Conservation (phyloP, 1,140 invertebrate species). For the Thaumatotibia leucotreta region DNA sequence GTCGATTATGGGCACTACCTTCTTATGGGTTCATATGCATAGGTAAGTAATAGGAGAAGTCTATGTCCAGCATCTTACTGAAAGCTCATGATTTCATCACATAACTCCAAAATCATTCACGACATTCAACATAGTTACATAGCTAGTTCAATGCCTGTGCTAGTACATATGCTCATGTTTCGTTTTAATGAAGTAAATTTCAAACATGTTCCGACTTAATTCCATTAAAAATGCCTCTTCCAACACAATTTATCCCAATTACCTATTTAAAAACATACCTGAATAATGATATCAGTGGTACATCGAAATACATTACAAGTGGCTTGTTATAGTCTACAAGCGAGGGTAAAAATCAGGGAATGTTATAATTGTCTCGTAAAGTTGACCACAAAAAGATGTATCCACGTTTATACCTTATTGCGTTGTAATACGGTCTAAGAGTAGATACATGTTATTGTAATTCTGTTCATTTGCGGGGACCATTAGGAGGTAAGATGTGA, state of each 20-base stretch:
- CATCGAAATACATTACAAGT: constrained; percentile 33
- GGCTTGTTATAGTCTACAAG: constrained; percentile 34
- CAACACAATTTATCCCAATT: constrained; percentile 1
- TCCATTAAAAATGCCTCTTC: background rate
- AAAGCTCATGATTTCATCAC: too few relatives aligned
- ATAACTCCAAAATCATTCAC: too few relatives aligned
- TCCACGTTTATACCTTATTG: too few relatives aligned
- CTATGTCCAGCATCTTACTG: too few relatives aligned
- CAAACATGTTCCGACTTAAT: background rate
- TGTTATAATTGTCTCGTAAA: constrained; percentile 20
- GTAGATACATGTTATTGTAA: constrained; percentile 29
- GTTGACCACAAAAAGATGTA: constrained; percentile 21
- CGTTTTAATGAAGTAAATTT: background rate
- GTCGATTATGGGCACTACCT: too few relatives aligned
- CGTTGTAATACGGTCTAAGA: too few relatives aligned
- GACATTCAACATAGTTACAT: too few relatives aligned
- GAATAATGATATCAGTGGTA: constrained; percentile 1
- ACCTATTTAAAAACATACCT: constrained; percentile 7
- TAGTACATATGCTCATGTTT: too few relatives aligned
- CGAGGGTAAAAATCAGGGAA: constrained; percentile 23
- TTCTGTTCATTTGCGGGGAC: constrained; percentile 14
- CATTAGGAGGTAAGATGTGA: constrained; percentile 19
- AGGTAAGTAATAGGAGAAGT: too few relatives aligned
- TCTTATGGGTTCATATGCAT: too few relatives aligned
- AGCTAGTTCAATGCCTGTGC: too few relatives aligned